These are phyloP conservation scores for Balaeniceps rex DNA, from an alignment of 2,113 vertebrate genomes.

Conservation along the genomic window DNA sequence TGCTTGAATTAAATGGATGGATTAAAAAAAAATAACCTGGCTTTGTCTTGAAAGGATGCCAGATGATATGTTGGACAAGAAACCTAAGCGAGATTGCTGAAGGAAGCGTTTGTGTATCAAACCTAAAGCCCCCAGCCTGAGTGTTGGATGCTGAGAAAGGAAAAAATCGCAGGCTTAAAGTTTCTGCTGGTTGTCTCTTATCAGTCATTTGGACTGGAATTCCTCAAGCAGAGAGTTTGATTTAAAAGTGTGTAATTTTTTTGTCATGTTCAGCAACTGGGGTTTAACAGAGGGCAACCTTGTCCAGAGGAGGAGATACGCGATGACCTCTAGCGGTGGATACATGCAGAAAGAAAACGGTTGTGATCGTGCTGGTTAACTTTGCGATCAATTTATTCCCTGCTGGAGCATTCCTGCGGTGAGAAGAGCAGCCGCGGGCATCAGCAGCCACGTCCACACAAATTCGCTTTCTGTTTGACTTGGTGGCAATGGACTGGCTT, in stretches of 20 bases:
- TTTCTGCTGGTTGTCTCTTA: not conserved
- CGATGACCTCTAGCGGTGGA: not conserved
- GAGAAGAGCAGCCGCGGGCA: not conserved
- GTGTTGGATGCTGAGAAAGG: not conserved
- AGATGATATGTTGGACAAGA: not conserved
- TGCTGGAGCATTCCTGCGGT: not conserved
- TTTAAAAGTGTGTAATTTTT: not conserved
- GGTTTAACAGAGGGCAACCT: not conserved
- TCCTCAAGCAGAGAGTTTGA: not conserved
- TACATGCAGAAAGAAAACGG: not conserved
- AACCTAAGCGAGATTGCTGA: not conserved
- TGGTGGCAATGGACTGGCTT: not conserved
- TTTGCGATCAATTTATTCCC: not conserved
- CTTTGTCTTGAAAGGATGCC: not conserved
- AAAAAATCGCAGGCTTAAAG: not conserved
- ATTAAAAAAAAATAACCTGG: not conserved
- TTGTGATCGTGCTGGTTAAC: fast-evolving
- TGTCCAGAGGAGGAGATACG: not conserved
- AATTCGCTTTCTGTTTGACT: not conserved
- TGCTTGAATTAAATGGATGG: not conserved
- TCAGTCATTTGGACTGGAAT: not conserved
- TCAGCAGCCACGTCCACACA: not conserved
- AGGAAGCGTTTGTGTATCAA: not conserved
- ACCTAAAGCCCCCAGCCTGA: not conserved
- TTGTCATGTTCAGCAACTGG: not conserved